Evolutionary conservation across 2,113 vertebrate species (phyloP).

Genomic region (Phainopepla nitens): DNA sequence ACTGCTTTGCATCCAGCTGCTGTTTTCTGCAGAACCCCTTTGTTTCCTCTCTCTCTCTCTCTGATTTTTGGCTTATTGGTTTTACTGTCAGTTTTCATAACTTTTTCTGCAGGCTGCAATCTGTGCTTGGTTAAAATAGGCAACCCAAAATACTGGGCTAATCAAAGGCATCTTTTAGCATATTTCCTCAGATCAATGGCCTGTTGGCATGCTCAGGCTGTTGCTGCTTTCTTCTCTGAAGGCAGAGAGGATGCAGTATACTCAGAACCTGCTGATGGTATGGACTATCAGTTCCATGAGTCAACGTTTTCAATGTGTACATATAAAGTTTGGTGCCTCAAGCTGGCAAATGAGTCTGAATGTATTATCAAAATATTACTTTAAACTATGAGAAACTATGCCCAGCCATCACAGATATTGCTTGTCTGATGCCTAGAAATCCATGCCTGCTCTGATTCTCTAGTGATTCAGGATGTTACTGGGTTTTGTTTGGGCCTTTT

Average conservation of each 20-base stretch:
- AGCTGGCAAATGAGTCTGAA: not conserved
- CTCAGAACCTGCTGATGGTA: not conserved
- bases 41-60: not conserved
- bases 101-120: not conserved
- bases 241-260: not conserved
- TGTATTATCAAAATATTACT: not conserved
- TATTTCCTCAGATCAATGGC: not conserved
- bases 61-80: not conserved
- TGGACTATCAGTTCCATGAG: not conserved
- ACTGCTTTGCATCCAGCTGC: not conserved
- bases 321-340: not conserved
- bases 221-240: not conserved
- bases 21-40: not conserved
- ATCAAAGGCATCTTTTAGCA: not conserved
- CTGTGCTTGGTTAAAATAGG: not conserved
- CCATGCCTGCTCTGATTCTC: not conserved
- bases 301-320: not conserved
- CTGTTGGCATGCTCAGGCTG: not conserved
- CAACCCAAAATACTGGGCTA: not conserved
- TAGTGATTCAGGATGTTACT: not conserved
- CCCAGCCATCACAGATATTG: not conserved
- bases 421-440: not conserved
- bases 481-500: not conserved
- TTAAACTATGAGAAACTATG: not conserved
- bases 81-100: not conserved